Evolutionary conservation across 2,888 invertebrate species (phyloP), one percentile per base, ranked within the genome.

Genomic region (Ormyrus thymus): DNA sequence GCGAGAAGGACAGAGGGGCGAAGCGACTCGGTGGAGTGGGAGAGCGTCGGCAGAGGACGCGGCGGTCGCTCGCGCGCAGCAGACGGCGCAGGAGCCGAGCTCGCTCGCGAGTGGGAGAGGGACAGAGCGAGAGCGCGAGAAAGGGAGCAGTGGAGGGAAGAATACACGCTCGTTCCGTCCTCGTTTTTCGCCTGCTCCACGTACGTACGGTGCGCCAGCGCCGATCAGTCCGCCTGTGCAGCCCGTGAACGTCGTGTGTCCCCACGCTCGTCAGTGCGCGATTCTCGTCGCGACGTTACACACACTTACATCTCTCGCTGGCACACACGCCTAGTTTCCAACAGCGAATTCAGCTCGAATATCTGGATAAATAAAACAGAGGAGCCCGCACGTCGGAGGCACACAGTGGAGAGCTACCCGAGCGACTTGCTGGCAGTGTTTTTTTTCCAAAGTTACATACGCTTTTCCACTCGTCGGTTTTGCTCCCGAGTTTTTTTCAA

Each of bases 81-180:
- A 15, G 51, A 46, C 43, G 46, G 6, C 10, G 15, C 9, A 50
- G 71, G 69, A 76, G 48, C 29, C 7, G 55, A 11, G 62, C 50
- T 59, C 15, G 29, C 5, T n/a, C 48, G 76, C 65, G 65, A 61
- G 56, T 73, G 76, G 68, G 80, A 79, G 83, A 81, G 69, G 69
- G 78, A 81, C 48, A 70, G 69, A 80, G 81, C 81, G 70, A 80
- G 80, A 82, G 76, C 80, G 84, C 51, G 64, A 50, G 64, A 43
- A 43, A 55, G 72, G 80, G 85, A 84, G 84, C 81, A 84, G 87
- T 85, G 86, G 87, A 84, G 82, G 76, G 56, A 72, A 61, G 83
- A 29, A 77, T 78, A 81, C 84, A 82, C 83, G 83, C 55, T 75
- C 59, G 15, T 10, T 84, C 84, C 84, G 84, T 87, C 83, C 87